phyloP scores from a whole-genome alignment of 1,140 invertebrate species.

The Dreissena polymorpha region DNA sequence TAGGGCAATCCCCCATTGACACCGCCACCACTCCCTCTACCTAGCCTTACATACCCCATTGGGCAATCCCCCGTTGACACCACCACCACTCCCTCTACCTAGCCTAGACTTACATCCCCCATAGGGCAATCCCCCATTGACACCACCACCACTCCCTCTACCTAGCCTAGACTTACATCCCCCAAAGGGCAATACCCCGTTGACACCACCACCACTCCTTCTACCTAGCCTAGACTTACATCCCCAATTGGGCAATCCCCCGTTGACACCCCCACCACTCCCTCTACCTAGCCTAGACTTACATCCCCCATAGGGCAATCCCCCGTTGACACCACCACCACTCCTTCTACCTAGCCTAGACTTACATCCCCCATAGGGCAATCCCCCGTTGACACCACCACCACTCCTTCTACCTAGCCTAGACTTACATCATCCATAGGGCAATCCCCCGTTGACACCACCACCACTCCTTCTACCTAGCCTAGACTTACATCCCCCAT shows the following conservation, averaged over 20 bases:
- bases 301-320: constrained; percentile 56
- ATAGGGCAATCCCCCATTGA: constrained; percentile 56
- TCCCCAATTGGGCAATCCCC: constrained; percentile 58
- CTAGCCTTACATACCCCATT: constrained; percentile 56
- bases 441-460: constrained; percentile 49
- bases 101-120: constrained; percentile 51
- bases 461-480: constrained; percentile 42
- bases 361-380: constrained; percentile 54
- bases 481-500: constrained; percentile 54
- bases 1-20: constrained; percentile 56
- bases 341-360: constrained; percentile 47
- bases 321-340: constrained; percentile 37
- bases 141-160: constrained; percentile 33
- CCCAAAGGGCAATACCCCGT: constrained; percentile 58
- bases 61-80: constrained; percentile 50
- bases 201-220: constrained; percentile 26
- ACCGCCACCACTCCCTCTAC: constrained; percentile 33
- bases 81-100: constrained; percentile 36
- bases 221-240: constrained; percentile 38
- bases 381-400: constrained; percentile 44
- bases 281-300: constrained; percentile 37
- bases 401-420: constrained; percentile 44
- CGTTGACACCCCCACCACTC: constrained; percentile 37
- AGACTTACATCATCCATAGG: constrained; percentile 52
- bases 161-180: constrained; percentile 38